Conservation (phyloP, 53 echinoderm and acorn worm species). For the Hippasteria phrygiana region DNA sequence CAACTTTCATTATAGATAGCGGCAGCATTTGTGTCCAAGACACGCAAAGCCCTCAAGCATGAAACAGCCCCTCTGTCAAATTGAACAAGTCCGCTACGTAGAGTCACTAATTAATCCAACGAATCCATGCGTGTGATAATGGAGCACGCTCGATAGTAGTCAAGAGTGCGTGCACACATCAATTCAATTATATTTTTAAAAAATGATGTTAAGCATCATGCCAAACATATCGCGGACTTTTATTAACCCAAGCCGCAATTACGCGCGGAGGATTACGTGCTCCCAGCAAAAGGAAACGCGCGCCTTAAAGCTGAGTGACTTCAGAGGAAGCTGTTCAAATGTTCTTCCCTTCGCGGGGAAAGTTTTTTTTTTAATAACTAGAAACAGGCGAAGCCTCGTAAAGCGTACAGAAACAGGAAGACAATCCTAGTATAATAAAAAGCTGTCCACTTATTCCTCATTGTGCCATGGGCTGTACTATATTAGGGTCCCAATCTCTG, state of each 20-base stretch:
- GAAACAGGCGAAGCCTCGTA: not conserved
- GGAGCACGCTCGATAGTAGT: not conserved
- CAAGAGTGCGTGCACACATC: not conserved
- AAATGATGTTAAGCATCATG: conserved; percentile 1
- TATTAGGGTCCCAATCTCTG: not conserved
- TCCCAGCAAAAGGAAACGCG: not conserved
- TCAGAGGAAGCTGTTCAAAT: not conserved
- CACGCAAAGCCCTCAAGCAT: not conserved
- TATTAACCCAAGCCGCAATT: not conserved
- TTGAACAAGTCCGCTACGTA: not conserved
- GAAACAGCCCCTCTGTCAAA: not conserved
- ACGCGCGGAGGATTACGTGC: not conserved
- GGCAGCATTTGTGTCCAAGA: not conserved
- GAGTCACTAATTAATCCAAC: not conserved
- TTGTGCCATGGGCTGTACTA: not conserved
- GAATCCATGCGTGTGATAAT: not conserved
- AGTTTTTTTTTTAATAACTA: not conserved
- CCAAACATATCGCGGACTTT: not conserved
- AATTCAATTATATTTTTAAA: conserved; percentile 9
- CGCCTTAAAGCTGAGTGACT: not conserved
- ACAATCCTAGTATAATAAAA: not conserved
- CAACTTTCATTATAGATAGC: not conserved
- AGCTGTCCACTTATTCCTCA: not conserved
- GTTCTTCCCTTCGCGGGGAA: not conserved
- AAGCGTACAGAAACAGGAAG: not conserved